A percentile compares a stretch with the other conserved stretches of the same genome.
These are phyloP conservation scores for Pygoscelis adeliae DNA, from an alignment of 2,113 vertebrate genomes.

Conservation along the genomic window DNA sequence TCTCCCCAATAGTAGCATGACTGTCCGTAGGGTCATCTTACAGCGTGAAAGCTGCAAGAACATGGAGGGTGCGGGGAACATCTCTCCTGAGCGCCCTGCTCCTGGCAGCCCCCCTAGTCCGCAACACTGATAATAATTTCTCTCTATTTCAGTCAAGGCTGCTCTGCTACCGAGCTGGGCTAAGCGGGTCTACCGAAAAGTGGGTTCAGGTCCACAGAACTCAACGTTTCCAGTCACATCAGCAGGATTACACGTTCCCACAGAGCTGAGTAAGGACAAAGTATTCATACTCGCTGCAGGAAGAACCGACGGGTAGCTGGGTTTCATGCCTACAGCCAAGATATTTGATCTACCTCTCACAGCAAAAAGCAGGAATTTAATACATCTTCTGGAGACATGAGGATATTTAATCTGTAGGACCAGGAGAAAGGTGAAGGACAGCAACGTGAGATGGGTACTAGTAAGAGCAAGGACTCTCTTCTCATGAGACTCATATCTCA, in stretches of 20 bases:
- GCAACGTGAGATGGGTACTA: not conserved
- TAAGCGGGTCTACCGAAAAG: not conserved
- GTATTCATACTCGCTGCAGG: not conserved
- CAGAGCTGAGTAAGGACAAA: not conserved
- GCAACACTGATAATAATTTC: not conserved
- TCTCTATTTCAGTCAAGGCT: not conserved
- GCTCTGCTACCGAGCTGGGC: not conserved
- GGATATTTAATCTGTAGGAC: slow-evolving; percentile 21
- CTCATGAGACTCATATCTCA: not conserved
- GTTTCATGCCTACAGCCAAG: not conserved
- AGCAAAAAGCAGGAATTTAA: slow-evolving; percentile 50
- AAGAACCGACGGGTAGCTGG: not conserved
- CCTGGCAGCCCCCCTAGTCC: not conserved
- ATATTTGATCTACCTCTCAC: slow-evolving; percentile 12
- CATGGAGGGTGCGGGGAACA: not conserved
- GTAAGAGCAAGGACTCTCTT: not conserved
- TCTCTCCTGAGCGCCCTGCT: not conserved
- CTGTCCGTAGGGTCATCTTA: not conserved
- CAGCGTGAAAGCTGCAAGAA: accelerated
- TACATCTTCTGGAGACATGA: not conserved
- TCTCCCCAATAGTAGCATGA: not conserved
- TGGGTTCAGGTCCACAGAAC: not conserved
- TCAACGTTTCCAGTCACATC: accelerated
- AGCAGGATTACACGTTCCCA: not conserved
- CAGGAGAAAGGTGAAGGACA: slow-evolving; percentile 18